Evolutionary conservation across 2,113 vertebrate genomes (phyloP).

Genomic region (Anolis carolinensis): DNA sequence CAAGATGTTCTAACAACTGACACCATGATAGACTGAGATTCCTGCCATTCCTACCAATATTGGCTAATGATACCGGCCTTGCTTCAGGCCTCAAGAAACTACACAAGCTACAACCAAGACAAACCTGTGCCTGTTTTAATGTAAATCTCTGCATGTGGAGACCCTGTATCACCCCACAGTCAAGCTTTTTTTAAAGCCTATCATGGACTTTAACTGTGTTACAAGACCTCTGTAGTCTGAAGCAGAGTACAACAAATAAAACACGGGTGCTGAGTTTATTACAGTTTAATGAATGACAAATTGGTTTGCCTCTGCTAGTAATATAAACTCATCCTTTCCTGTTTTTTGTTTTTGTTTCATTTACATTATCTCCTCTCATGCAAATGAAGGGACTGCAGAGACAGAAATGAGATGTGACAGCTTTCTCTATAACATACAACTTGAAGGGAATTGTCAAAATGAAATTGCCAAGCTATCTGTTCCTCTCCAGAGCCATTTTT

Average conservation of each 20-base stretch:
- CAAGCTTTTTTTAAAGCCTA: conserved; percentile 40
- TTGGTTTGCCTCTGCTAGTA: conserved; percentile 68
- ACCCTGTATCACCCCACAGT: background rate
- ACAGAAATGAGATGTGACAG: conserved; percentile 73
- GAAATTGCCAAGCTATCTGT: conserved; percentile 55
- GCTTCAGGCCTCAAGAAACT: too few relatives aligned
- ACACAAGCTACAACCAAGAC: background rate
- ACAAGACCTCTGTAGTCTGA: conserved; percentile 71
- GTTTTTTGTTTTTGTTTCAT: conserved; percentile 63
- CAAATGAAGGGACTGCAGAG: conserved; percentile 74
- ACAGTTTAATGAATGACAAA: conserved; percentile 81
- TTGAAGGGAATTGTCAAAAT: conserved; percentile 64
- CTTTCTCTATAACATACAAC: conserved; percentile 62
- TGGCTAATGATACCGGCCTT: too few relatives aligned
- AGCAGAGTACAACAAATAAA: conserved; percentile 74
- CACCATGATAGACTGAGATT: too few relatives aligned
- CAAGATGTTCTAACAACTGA: too few relatives aligned
- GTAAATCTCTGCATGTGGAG: background rate
- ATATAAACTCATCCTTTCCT: conserved; percentile 73
- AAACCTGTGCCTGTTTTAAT: background rate
- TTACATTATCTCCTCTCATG: conserved; percentile 75
- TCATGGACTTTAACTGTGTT: conserved; percentile 60
- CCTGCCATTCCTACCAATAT: too few relatives aligned
- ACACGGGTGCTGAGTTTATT: conserved; percentile 71
- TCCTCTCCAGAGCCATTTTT: conserved; percentile 23